Evolutionary conservation across 2,113 vertebrate genomes (phyloP).

Genomic region (Grus americana): DNA sequence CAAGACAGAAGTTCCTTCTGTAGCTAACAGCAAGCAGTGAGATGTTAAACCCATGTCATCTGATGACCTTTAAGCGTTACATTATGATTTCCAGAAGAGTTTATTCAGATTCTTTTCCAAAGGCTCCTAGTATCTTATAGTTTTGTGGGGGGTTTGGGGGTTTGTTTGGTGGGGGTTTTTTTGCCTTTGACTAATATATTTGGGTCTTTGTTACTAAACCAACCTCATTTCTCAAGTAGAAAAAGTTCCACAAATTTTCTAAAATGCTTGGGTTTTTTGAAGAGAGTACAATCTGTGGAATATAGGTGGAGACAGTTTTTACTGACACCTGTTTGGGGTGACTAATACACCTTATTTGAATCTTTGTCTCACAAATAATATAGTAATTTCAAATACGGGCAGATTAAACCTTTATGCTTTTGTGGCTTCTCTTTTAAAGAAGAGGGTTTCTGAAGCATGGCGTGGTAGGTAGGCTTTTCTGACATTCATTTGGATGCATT

Average conservation of each 20-base stretch:
- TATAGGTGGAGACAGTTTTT: background rate
- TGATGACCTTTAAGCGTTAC: background rate
- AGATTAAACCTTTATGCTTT: background rate
- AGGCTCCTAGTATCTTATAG: background rate
- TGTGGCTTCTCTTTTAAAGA: background rate
- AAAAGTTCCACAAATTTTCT: background rate
- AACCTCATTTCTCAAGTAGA: background rate
- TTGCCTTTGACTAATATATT: background rate
- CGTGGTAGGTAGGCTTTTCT: background rate
- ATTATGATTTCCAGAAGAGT: background rate
- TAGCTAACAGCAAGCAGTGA: background rate
- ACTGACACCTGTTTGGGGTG: background rate
- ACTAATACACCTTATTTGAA: background rate
- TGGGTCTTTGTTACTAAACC: background rate
- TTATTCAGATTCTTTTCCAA: background rate
- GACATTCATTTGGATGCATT: background rate
- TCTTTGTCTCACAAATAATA: background rate
- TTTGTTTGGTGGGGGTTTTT: background rate
- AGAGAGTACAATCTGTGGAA: background rate
- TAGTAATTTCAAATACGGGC: background rate
- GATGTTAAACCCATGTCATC: background rate
- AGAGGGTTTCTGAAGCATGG: background rate
- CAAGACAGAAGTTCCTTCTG: background rate
- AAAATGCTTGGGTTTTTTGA: background rate
- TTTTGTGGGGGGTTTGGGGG: no score